A percentile compares a stretch with the other conserved stretches of the same genome.
These are phyloP conservation scores for Sisyra terminalis DNA, from an alignment of 2,888 invertebrate species.

Conservation along the genomic window DNA sequence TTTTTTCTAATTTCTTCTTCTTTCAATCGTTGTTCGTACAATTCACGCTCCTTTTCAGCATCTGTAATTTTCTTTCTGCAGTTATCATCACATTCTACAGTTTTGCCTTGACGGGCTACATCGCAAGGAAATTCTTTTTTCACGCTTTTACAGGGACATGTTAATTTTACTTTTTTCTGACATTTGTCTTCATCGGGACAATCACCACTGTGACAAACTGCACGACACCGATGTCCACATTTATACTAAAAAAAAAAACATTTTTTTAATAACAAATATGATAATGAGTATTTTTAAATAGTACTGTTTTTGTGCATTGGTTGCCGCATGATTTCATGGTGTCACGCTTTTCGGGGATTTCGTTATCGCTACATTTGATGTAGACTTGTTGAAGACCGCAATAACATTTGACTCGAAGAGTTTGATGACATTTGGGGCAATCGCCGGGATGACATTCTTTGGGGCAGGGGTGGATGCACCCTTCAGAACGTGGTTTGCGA, in stretches of 20 bases:
- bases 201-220: slow-evolving; percentile 53
- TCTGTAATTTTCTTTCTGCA: slow-evolving; percentile 41
- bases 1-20: slow-evolving; percentile 50
- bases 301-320: slow-evolving; percentile 69
- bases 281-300: slow-evolving; percentile 13
- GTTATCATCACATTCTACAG: slow-evolving; percentile 39
- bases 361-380: slow-evolving; percentile 54
- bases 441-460: slow-evolving; percentile 52
- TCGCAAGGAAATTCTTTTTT: slow-evolving; percentile 59
- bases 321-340: slow-evolving; percentile 49
- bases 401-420: slow-evolving; percentile 59
- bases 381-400: slow-evolving; percentile 65
- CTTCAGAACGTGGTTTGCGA: slow-evolving; percentile 42
- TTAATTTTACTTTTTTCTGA: slow-evolving; percentile 60
- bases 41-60: slow-evolving; percentile 33
- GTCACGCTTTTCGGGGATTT: slow-evolving; percentile 28
- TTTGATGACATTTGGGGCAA: slow-evolving; percentile 59
- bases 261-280: slow-evolving; percentile 1
- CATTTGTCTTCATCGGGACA: slow-evolving; percentile 54
- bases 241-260: slow-evolving; percentile 34
- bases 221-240: slow-evolving; percentile 71
- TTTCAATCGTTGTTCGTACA: slow-evolving; percentile 36
- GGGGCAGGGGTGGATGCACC: slow-evolving; percentile 59
- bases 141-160: slow-evolving; percentile 61
- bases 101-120: slow-evolving; percentile 30